These are phyloP conservation scores for Beroe forskalii DNA, from an alignment of 37 sponge, comb jelly and placozoan species.

Conservation along the genomic window DNA sequence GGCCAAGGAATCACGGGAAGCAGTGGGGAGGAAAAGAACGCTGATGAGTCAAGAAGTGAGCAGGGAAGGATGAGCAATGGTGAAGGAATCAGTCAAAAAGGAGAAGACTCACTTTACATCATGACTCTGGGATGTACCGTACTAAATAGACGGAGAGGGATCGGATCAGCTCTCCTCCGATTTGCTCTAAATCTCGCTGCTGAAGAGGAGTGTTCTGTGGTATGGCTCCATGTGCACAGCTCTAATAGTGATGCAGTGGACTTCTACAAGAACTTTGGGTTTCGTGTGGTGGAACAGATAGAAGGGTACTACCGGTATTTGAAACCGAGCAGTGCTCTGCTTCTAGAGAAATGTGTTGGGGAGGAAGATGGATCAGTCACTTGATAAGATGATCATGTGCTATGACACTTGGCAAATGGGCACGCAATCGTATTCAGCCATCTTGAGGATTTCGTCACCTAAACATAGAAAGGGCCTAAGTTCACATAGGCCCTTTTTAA, in stretches of 20 bases:
- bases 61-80: no score
- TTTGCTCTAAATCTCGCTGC: neutral
- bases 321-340: neutral
- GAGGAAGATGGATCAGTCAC: neutral
- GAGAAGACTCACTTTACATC: neutral
- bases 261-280: conserved; percentile 45
- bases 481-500: no score
- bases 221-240: conserved; percentile 16
- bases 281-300: neutral
- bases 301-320: conserved; percentile 42
- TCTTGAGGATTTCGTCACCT: no score
- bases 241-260: conserved; percentile 33
- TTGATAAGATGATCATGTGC: no score
- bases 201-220: neutral
- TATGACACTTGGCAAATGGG: no score
- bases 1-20: no score
- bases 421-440: no score
- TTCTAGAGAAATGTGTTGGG: neutral
- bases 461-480: no score
- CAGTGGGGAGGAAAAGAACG: no score
- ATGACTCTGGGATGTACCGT: conserved; percentile 29
- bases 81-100: no score
- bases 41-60: no score
- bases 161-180: neutral
- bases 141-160: neutral